phyloP scores from a whole-genome alignment of 2,888 invertebrate species.

The Ophion obscuratus region DNA sequence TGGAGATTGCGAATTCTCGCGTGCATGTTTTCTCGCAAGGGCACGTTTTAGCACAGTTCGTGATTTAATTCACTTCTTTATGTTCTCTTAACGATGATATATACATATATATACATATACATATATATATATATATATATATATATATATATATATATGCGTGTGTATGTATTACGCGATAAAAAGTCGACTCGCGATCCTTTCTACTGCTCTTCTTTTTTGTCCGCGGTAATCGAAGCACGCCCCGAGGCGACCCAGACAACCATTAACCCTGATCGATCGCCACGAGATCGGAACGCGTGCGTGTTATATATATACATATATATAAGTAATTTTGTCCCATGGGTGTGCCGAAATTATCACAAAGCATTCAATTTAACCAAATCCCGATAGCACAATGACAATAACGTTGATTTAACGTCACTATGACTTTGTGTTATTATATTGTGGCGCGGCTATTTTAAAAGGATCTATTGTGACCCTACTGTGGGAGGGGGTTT shows the following conservation, averaged over 20 bases:
- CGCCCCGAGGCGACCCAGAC: conserved; percentile 59
- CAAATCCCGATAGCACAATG: conserved; percentile 11
- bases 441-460: no score
- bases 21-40: conserved; percentile 31
- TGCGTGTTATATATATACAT: conserved; percentile 8
- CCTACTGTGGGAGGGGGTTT: neutral
- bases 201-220: conserved; percentile 2
- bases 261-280: conserved; percentile 64
- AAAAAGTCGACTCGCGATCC: conserved; percentile 43
- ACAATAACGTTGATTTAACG: conserved; percentile 21
- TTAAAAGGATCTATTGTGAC: no score
- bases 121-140: neutral
- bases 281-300: conserved; percentile 34
- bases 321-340: neutral
- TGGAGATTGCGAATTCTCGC: conserved; percentile 21
- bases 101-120: neutral
- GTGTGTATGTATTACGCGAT: conserved; percentile 30
- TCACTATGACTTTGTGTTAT: conserved; percentile 11
- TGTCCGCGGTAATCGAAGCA: conserved; percentile 47
- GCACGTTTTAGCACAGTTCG: conserved; percentile 29
- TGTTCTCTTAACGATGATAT: neutral
- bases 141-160: neutral
- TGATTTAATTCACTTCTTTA: conserved; percentile 6
- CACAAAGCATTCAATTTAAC: conserved; percentile 27
- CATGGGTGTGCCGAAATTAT: conserved; percentile 38